A percentile compares a stretch with the other conserved stretches of the same genome.
Evolutionary conservation across 2,888 invertebrate species (phyloP).

Genomic region (Chromoteleia sp.): DNA sequence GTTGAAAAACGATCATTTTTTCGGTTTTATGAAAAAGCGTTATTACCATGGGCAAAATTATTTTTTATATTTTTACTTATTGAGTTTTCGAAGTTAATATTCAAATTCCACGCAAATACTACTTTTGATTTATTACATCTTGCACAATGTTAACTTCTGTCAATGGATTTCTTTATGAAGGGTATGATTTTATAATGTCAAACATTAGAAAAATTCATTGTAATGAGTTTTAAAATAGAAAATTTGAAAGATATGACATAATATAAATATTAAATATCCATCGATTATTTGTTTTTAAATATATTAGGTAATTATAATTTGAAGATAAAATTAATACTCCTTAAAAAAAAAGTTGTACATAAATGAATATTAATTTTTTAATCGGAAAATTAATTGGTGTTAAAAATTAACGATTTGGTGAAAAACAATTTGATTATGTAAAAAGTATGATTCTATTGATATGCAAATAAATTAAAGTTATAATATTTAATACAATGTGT

Average conservation of each 20-base stretch:
- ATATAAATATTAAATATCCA: not conserved
- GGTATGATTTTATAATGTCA: slow-evolving; percentile 35
- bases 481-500: too few relatives aligned
- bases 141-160: slow-evolving; percentile 31
- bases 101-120: slow-evolving; percentile 7
- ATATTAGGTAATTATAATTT: not conserved
- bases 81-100: not conserved
- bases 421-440: not conserved
- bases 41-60: slow-evolving; percentile 32
- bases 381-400: too few relatives aligned
- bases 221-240: slow-evolving; percentile 1
- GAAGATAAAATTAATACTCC: not conserved
- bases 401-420: not conserved
- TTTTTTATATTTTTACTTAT: slow-evolving; percentile 2
- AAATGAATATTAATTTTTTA: too few relatives aligned
- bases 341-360: too few relatives aligned
- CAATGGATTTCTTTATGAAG: slow-evolving; percentile 7
- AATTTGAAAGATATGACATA: not conserved
- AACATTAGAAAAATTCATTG: slow-evolving; percentile 12
- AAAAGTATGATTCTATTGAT: not conserved
- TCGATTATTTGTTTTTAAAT: not conserved
- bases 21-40: not conserved
- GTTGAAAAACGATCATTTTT: not conserved
- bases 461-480: too few relatives aligned
- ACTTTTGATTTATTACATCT: slow-evolving; percentile 47